Evolutionary conservation across 2,888 invertebrate species (phyloP).

Genomic region (Resseliella maxima): DNA sequence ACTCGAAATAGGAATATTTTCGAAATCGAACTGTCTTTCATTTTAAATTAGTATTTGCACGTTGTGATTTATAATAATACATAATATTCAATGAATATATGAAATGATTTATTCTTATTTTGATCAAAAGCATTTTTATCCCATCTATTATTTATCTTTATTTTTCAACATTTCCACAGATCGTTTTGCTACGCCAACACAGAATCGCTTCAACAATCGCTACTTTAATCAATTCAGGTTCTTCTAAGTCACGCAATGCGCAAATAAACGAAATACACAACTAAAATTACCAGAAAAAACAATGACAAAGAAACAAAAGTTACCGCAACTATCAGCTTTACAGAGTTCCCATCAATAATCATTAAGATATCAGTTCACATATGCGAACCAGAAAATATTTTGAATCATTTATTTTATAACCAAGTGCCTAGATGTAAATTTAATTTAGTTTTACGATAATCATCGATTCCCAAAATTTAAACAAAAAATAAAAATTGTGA

Average conservation of each 20-base stretch:
- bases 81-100: background rate
- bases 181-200: slow-evolving; percentile 14
- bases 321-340: slow-evolving; percentile 3
- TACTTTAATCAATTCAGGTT: slow-evolving; percentile 55
- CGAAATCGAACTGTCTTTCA: no score
- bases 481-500: background rate
- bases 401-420: background rate
- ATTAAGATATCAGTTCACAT: background rate
- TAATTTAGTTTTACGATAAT: no score
- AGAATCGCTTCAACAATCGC: slow-evolving; percentile 51
- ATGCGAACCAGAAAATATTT: slow-evolving; percentile 3
- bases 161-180: background rate
- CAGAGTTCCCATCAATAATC: background rate
- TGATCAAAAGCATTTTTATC: background rate
- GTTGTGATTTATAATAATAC: background rate
- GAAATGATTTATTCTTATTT: background rate
- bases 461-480: no score
- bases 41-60: no score
- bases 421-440: no score
- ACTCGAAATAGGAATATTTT: no score
- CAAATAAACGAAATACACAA: background rate
- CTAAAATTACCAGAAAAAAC: background rate
- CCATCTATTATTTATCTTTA: background rate
- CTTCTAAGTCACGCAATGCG: slow-evolving; percentile 49
- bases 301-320: slow-evolving; percentile 18